A percentile compares a stretch with the other conserved stretches of the same genome.
Conservation (phyloP, 2,888 invertebrate genomes). For the Pinctada fucata region DNA sequence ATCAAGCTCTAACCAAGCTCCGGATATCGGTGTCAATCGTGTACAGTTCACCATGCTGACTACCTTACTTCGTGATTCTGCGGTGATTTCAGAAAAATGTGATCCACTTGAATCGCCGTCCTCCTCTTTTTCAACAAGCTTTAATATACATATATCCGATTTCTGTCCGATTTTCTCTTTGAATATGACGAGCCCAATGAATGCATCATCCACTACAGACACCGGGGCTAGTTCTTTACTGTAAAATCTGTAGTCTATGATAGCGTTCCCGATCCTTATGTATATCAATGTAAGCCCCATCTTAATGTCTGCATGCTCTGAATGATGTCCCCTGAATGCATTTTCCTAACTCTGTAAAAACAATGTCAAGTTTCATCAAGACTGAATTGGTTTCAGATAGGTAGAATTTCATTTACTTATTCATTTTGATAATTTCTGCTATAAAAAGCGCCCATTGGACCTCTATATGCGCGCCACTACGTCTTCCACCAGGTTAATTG, state of each 20-base stretch:
- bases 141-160: not conserved
- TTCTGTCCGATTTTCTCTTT: not conserved
- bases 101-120: too few species aligned
- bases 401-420: too few species aligned
- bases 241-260: constrained; percentile 51
- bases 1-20: constrained; percentile 31
- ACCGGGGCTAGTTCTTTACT: constrained; percentile 45
- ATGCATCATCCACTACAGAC: not conserved
- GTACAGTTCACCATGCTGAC: not conserved
- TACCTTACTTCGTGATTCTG: not conserved
- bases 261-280: constrained; percentile 42
- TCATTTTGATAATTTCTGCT: too few species aligned
- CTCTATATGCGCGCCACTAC: too few species aligned
- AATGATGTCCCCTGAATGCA: too few species aligned
- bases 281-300: constrained; percentile 55
- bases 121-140: not conserved
- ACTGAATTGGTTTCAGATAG: too few species aligned
- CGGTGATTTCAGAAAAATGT: not conserved
- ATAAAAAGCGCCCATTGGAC: too few species aligned
- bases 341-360: too few species aligned
- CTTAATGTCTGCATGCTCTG: not conserved
- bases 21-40: not conserved
- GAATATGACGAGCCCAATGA: not conserved
- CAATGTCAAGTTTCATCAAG: too few species aligned
- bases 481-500: too few species aligned